A percentile compares a stretch with the other conserved stretches of the same genome.
These are phyloP conservation scores for Eulemur albifrons DNA, from an alignment of 2,797 vertebrate species.

Conservation along the genomic window DNA sequence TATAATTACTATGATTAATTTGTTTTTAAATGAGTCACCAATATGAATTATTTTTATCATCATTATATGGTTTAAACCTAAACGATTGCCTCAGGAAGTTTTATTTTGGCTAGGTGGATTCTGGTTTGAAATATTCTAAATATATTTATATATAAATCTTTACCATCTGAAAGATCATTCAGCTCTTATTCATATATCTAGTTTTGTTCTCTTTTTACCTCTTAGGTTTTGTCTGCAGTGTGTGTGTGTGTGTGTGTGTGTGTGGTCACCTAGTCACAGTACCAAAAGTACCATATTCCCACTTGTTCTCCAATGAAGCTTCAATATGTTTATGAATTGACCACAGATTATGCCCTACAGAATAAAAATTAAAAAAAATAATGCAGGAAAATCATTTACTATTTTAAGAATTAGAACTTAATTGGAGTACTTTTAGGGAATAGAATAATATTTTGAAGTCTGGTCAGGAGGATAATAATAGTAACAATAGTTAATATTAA, in stretches of 20 bases:
- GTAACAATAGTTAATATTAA: background rate
- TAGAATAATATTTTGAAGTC: background rate
- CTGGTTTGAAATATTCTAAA: background rate
- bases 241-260: background rate
- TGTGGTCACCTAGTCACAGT: background rate
- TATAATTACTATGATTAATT: background rate
- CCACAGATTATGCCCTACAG: background rate
- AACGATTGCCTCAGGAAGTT: background rate
- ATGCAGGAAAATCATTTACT: background rate
- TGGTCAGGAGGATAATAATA: background rate
- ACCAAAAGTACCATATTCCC: background rate
- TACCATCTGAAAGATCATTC: background rate
- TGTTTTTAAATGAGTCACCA: background rate
- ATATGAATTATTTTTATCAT: background rate
- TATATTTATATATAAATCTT: background rate
- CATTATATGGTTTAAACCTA: background rate
- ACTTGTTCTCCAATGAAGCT: background rate
- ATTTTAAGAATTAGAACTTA: background rate
- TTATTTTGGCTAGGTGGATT: background rate
- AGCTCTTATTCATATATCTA: background rate
- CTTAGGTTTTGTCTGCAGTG: background rate
- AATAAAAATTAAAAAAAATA: background rate
- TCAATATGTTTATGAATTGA: background rate
- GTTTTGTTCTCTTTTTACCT: background rate
- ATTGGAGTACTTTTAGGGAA: background rate